Evolutionary conservation across 2,113 vertebrate species (phyloP).

Genomic region (Astur gentilis): DNA sequence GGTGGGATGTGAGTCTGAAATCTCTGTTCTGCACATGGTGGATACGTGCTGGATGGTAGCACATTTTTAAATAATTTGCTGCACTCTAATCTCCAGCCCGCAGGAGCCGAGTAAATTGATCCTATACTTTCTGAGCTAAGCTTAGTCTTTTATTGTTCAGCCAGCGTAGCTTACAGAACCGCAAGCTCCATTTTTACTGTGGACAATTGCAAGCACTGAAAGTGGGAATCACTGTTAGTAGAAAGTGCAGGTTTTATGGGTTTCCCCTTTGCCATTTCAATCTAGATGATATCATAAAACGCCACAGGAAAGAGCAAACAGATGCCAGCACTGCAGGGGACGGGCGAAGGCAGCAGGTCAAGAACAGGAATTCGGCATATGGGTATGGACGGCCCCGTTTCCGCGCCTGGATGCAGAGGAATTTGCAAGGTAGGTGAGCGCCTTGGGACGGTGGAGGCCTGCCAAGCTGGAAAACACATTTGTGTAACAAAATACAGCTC

Average conservation of each 20-base stretch:
- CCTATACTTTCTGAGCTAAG: constrained; percentile 17
- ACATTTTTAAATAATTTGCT: background rate
- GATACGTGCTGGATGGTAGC: background rate
- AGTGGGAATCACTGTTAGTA: background rate
- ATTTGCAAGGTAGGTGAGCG: constrained; percentile 34
- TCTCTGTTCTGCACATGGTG: background rate
- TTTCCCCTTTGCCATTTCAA: background rate
- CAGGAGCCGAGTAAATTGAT: background rate
- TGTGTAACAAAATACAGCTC: background rate
- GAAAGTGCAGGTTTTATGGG: background rate
- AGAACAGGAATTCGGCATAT: background rate
- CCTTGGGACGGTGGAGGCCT: background rate
- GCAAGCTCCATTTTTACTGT: rapidly evolving
- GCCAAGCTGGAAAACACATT: background rate
- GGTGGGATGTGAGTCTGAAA: rapidly evolving
- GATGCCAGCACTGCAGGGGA: background rate
- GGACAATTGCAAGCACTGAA: background rate
- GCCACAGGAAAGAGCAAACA: constrained; percentile 22
- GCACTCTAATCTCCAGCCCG: background rate
- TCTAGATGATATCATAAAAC: constrained; percentile 67
- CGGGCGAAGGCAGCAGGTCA: background rate
- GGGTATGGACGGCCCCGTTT: background rate
- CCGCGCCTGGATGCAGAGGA: constrained; percentile 43
- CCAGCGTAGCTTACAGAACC: background rate
- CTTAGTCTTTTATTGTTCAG: background rate